Conservation (phyloP, 2,797 vertebrate species). For the Setipinna tenuifilis region DNA sequence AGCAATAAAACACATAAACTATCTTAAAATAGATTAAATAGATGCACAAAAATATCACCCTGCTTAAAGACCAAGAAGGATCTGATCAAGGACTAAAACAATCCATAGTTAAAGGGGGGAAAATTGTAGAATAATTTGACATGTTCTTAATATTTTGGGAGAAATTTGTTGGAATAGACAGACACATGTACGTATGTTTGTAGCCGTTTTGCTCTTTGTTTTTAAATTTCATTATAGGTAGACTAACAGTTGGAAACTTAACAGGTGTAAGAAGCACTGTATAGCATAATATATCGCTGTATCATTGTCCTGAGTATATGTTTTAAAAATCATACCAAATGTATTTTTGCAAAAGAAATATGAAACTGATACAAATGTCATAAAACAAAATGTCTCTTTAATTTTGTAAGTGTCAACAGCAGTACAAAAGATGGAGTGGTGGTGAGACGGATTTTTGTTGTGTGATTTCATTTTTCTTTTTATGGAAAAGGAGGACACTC, state of each 20-base stretch:
- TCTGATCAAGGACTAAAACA: background rate
- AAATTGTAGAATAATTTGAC: background rate
- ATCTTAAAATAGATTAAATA: too few species aligned
- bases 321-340: background rate
- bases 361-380: slow-evolving; percentile 65
- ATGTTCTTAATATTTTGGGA: background rate
- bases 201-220: background rate
- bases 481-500: slow-evolving; percentile 96
- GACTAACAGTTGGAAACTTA: background rate
- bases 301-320: background rate
- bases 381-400: slow-evolving; percentile 99
- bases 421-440: slow-evolving; percentile 99
- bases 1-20: too few species aligned
- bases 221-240: background rate
- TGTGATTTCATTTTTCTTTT: slow-evolving; percentile 71
- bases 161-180: background rate
- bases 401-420: slow-evolving; percentile 99
- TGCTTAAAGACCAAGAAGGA: background rate
- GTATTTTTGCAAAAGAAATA: slow-evolving; percentile 38
- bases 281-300: background rate
- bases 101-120: background rate
- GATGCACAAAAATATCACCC: too few species aligned
- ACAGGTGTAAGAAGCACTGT: background rate
- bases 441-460: slow-evolving; percentile 84
- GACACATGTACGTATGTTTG: too few species aligned